Percentiles rank a stretch among this genome's conserved stretches.
Conservation (phyloP, 2,113 vertebrate genomes). For the Marmota flaviventris region DNA sequence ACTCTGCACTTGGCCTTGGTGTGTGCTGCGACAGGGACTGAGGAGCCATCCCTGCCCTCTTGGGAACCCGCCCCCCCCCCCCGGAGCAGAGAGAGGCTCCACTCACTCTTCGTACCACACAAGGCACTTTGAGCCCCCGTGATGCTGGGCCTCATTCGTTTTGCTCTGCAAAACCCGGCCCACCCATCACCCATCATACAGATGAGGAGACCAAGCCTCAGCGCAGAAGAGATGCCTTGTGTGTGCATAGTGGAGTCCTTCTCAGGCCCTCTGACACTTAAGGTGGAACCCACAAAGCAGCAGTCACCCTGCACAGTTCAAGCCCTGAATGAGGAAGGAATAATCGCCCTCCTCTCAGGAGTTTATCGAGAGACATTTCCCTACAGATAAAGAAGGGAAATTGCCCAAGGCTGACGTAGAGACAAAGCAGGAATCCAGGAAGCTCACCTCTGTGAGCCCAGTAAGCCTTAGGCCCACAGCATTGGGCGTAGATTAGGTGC, state of each 20-base stretch:
- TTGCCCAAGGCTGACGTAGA: not conserved
- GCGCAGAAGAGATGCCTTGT: not conserved
- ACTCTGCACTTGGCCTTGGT: not conserved
- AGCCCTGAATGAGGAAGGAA: not conserved
- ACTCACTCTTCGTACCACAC: accelerated
- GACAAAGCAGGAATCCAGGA: not conserved
- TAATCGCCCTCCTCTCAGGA: not conserved
- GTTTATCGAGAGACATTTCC: not conserved
- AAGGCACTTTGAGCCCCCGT: not conserved
- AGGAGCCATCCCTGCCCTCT: not conserved
- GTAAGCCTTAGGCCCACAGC: not conserved
- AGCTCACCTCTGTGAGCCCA: not conserved
- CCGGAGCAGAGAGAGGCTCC: not conserved
- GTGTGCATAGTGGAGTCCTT: not conserved
- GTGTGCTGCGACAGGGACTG: not conserved
- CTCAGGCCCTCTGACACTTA: not conserved
- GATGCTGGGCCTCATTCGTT: not conserved
- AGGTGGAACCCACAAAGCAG: not conserved
- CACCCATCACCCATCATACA: not conserved
- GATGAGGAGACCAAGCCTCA: not conserved
- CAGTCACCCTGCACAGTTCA: not conserved
- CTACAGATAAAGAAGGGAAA: not conserved
- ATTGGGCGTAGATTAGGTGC: too few species aligned
- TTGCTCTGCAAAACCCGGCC: not conserved
- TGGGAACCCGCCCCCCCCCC: not conserved